phyloP scores from a whole-genome alignment of 2,113 vertebrate species.

The Megaceryle maxima region DNA sequence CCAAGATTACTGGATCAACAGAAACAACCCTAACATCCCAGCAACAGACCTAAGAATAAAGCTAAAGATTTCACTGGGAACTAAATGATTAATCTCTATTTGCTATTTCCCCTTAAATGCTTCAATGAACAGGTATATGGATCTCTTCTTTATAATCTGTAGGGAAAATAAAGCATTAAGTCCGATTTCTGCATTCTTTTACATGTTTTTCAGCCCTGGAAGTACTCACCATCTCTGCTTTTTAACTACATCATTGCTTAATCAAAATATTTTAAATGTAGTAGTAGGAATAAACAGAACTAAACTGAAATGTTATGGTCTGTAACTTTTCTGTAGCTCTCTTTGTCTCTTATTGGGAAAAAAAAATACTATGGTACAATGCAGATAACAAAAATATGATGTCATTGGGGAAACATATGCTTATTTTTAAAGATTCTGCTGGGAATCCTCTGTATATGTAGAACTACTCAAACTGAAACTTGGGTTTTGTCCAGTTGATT shows the following conservation, averaged over 20 bases:
- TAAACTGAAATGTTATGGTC: slow-evolving; percentile 22
- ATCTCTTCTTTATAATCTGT: not conserved
- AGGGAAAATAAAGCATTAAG: not conserved
- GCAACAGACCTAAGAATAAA: slow-evolving; percentile 9
- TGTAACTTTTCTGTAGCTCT: slow-evolving; percentile 52
- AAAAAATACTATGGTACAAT: slow-evolving; percentile 40
- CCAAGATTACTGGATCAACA: not conserved
- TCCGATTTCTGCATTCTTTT: not conserved
- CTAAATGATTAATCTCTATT: not conserved
- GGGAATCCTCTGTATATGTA: slow-evolving; percentile 78
- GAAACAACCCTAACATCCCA: not conserved
- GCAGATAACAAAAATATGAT: slow-evolving; percentile 70
- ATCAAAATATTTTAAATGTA: slow-evolving; percentile 44
- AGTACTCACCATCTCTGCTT: not conserved
- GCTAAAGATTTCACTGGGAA: not conserved
- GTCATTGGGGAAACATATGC: slow-evolving; percentile 73
- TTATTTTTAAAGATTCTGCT: slow-evolving; percentile 84
- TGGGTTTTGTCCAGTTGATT: slow-evolving; percentile 80
- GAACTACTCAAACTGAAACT: slow-evolving; percentile 69
- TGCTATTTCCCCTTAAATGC: not conserved
- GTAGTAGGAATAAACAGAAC: slow-evolving; percentile 35
- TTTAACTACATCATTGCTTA: slow-evolving; percentile 21
- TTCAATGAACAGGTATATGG: not conserved
- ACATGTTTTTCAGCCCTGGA: not conserved
- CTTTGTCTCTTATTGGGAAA: slow-evolving; percentile 53